These are phyloP conservation scores for Probaryconus sp. DNA, from an alignment of 1,140 invertebrate genomes.

Conservation along the genomic window DNA sequence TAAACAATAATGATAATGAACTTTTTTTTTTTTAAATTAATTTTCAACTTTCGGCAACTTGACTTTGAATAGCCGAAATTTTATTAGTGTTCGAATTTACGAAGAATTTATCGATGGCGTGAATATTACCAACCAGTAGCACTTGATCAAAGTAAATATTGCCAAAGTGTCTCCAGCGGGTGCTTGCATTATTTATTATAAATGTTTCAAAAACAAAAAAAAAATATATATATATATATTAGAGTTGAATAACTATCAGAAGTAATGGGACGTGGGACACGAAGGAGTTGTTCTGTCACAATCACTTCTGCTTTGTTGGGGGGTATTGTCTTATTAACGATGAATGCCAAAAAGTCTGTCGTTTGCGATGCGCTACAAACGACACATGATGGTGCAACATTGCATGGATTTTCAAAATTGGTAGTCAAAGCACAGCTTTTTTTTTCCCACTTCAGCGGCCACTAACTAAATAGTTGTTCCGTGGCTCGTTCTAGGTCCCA, in stretches of 20 bases:
- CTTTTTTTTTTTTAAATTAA: too few relatives aligned
- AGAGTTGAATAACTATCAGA: slow-evolving; percentile 63
- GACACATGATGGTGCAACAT: slow-evolving; percentile 13
- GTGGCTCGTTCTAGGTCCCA: slow-evolving; percentile 94
- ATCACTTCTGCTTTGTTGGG: slow-evolving; percentile 11
- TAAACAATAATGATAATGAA: too few relatives aligned
- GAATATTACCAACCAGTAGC: too few relatives aligned
- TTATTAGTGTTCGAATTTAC: too few relatives aligned
- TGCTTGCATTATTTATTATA: too few relatives aligned
- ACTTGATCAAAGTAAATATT: too few relatives aligned
- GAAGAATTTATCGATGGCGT: too few relatives aligned
- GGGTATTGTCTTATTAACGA: slow-evolving; percentile 49
- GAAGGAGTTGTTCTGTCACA: slow-evolving; percentile 5
- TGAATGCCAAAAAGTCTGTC: slow-evolving; percentile 18
- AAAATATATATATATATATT: slow-evolving; percentile 69
- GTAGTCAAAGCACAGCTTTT: neutral
- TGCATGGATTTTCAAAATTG: slow-evolving; percentile 29
- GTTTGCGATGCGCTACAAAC: slow-evolving; percentile 17
- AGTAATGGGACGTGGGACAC: neutral
- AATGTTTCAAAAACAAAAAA: too few relatives aligned
- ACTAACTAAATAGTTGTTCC: slow-evolving; percentile 93
- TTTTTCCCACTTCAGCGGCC: slow-evolving; percentile 52
- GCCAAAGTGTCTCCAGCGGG: too few relatives aligned
- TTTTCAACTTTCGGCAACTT: too few relatives aligned
- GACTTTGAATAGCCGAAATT: too few relatives aligned